These are phyloP conservation scores for Nebria ingens DNA, from an alignment of 1,140 invertebrate genomes.

Conservation along the genomic window DNA sequence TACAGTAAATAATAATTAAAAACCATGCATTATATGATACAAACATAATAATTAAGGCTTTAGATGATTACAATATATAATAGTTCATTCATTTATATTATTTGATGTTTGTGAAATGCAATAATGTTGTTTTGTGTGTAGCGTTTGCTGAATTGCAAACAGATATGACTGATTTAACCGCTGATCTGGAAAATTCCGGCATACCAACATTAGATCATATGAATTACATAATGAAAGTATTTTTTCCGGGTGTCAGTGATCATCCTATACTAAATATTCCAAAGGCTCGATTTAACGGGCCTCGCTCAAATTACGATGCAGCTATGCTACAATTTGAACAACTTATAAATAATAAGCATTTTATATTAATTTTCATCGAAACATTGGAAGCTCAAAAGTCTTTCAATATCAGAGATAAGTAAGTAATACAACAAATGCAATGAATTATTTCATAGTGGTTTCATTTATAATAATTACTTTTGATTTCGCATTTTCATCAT, in stretches of 20 bases:
- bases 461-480: too few relatives aligned
- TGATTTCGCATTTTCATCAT: constrained; percentile 12
- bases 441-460: neutral
- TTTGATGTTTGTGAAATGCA: neutral
- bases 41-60: neutral
- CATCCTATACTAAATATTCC: constrained; percentile 84
- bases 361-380: constrained; percentile 86
- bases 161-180: constrained; percentile 96
- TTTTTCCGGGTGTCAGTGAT: constrained; percentile 89
- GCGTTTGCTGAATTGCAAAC: constrained; percentile 99
- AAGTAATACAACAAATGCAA: constrained; percentile 26
- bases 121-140: constrained; percentile 29
- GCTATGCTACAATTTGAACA: constrained; percentile 94
- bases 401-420: constrained; percentile 86
- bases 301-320: constrained; percentile 79
- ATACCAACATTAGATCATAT: constrained; percentile 93
- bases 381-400: constrained; percentile 83
- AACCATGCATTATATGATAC: too few relatives aligned
- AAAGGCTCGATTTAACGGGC: constrained; percentile 62
- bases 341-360: constrained; percentile 85
- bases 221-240: constrained; percentile 97
- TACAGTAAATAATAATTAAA: too few relatives aligned
- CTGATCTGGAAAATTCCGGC: constrained; percentile 88
- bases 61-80: constrained; percentile 10
- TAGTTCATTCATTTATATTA: constrained; percentile 10